These are phyloP conservation scores for Etheostoma cragini DNA, from an alignment of 2,113 vertebrate genomes.

Conservation along the genomic window DNA sequence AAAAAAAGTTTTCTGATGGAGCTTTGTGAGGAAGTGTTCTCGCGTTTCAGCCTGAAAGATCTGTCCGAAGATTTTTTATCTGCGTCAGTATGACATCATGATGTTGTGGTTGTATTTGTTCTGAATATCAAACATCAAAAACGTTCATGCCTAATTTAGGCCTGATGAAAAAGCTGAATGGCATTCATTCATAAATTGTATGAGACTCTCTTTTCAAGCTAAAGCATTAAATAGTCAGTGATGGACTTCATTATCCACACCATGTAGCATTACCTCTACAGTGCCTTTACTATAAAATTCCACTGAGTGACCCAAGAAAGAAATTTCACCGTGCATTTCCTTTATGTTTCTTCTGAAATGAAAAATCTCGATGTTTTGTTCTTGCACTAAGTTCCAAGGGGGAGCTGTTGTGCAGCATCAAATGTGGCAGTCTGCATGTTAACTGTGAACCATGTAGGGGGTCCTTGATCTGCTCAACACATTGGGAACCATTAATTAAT, in stretches of 20 bases:
- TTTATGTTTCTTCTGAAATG: too few relatives aligned
- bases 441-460: too few relatives aligned
- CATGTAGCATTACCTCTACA: neutral
- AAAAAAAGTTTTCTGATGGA: neutral
- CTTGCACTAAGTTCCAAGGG: too few relatives aligned
- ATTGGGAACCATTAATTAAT: too few relatives aligned
- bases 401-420: too few relatives aligned
- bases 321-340: too few relatives aligned
- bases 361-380: too few relatives aligned
- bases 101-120: neutral
- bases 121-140: neutral
- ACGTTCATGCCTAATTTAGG: neutral
- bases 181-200: conserved; percentile 3
- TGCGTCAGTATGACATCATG: neutral
- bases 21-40: neutral
- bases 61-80: neutral
- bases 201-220: neutral
- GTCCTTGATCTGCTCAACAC: too few relatives aligned
- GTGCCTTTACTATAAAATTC: neutral
- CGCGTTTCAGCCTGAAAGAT: neutral
- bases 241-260: neutral
- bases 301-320: too few relatives aligned
- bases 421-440: too few relatives aligned
- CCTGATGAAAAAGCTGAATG: neutral
- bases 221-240: neutral